Base-by-base conservation (phyloP, 1,140 invertebrate genomes). In the Trichonephila clavipes region DNA sequence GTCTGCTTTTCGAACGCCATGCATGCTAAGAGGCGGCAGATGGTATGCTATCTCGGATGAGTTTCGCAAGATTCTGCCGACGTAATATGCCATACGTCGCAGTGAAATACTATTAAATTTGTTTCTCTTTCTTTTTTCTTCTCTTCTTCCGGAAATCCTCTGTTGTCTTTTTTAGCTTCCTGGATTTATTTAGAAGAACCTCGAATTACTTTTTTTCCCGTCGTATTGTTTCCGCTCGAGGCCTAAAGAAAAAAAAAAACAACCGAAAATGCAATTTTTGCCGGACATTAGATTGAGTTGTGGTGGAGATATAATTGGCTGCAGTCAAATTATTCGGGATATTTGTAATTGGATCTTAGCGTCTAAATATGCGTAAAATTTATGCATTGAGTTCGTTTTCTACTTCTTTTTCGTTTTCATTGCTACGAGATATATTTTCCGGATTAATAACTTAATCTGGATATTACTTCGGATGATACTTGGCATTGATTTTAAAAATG, bases 41-140 rank as follows among this genome's bases (percentile, higher is more conserved):
- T 88, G 87, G 87, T n/a, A 44, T 77, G n/a, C 87, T 66, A 66
- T 44, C 58, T 59, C 51, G 34, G 34, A 40, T 24, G n/a, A 14
- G 58, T 86, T 86, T 86, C 28, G 62, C 21, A 88, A 88, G 64
- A 88, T 34, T 44, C 34, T 61, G 34, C 28, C 28, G 87, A 44
- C 87, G 69, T 69, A 88, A 66, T 40, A 66, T 62, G 62, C 87
- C 87, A 88, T 88, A 88, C 61, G 87, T 88, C 62, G 87, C 87
- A n/a, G 87, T 88, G 87, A 88, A 88, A 88, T 88, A 88, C 62
- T 83, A 83, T 83, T 83, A 83, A 83, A 59, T 58, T 83, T 44
- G 62, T 59, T 69, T 62, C 86, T 66, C 16, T 34, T 64, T 40
- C 58, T 61, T 59, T 62, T n/a, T 24, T 10, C 51, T 51, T 10